Base-by-base conservation (phyloP, 1,140 invertebrate genomes). In the Meloidogyne hapla region DNA sequence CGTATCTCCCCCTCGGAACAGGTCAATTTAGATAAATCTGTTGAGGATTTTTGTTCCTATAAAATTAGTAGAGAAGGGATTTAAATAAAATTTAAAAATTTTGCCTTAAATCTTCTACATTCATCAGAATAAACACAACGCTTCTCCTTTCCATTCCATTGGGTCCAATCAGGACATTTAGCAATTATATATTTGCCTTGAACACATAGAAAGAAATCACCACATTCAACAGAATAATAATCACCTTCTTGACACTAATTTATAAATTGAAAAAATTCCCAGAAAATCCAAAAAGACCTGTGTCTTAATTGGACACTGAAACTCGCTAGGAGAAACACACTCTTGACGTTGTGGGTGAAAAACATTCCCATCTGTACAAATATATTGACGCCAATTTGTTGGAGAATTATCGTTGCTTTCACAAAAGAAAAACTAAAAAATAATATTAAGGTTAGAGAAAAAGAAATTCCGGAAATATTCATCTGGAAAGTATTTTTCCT, bases 131-230 rank as follows among this genome's bases (percentile, higher is more conserved):
- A 71, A 40, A 76, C 28, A 26, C 75, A 76, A 23, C 75, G 69
- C 1, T 28, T 40, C 33, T 76, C 64, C 9, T 23, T 23, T 48
- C 42, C 40, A 9, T 76, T 66, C 75, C 75, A 76, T 25, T 66
- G 69, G 9, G 75, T 76, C 45, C 42, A 63, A n/a, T 76, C 65
- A 0, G 75, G 75, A 15, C 75, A 76, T 64, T 76, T 76, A 26
- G 42, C 67, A 1, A 48, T 38, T 10, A 76, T 38, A 33, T 70
- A 76, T 15, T 63, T 56, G 0, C 75, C 68, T 48, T 76, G 23
- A 21, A 62, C 25, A 62, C 75, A 76, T 1, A 69, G 25, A 45
- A 76, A 76, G 48, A 76, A 76, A 45, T 76, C 75, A 5, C 75
- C 68, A 63, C 75, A 76, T 3, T 62, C 56, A 1, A 68, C 67